These are phyloP conservation scores for Pelecanoides urinatrix DNA, from an alignment of 2,113 vertebrate species.

Conservation along the genomic window DNA sequence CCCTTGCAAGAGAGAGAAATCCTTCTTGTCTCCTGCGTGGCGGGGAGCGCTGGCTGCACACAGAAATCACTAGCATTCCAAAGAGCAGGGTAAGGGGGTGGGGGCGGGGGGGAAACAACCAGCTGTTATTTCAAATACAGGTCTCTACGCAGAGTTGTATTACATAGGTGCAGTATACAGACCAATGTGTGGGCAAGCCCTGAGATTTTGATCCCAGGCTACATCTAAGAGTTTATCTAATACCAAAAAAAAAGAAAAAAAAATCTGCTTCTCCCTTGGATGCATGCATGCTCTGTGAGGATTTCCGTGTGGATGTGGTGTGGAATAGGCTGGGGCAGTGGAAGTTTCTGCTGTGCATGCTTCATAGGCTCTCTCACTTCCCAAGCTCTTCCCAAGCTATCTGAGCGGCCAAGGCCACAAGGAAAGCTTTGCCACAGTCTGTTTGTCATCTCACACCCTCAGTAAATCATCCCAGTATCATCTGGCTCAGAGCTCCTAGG, in stretches of 20 bases:
- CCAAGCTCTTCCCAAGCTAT: background rate
- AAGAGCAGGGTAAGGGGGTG: background rate
- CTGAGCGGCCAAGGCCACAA: background rate
- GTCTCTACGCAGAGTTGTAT: background rate
- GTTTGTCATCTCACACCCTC: background rate
- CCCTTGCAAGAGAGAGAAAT: background rate
- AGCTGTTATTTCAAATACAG: background rate
- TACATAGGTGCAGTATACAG: background rate
- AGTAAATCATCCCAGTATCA: slow-evolving; percentile 17
- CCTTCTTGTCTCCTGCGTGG: accelerated
- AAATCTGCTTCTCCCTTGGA: background rate
- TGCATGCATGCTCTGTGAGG: background rate
- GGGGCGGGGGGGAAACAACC: too few species aligned
- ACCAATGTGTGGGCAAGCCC: background rate
- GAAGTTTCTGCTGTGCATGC: background rate
- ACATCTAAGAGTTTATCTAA: background rate
- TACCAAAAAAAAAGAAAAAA: background rate
- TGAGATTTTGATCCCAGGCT: background rate
- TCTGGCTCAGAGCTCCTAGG: background rate
- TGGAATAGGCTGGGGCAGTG: background rate
- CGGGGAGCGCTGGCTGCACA: background rate
- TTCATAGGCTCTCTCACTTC: background rate
- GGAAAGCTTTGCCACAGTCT: background rate
- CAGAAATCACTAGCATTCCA: background rate
- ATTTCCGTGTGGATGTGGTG: background rate